Evolutionary conservation across 2,797 vertebrate species (phyloP), one percentile per base, ranked within the genome.

Genomic region (Knipowitschia caucasica): DNA sequence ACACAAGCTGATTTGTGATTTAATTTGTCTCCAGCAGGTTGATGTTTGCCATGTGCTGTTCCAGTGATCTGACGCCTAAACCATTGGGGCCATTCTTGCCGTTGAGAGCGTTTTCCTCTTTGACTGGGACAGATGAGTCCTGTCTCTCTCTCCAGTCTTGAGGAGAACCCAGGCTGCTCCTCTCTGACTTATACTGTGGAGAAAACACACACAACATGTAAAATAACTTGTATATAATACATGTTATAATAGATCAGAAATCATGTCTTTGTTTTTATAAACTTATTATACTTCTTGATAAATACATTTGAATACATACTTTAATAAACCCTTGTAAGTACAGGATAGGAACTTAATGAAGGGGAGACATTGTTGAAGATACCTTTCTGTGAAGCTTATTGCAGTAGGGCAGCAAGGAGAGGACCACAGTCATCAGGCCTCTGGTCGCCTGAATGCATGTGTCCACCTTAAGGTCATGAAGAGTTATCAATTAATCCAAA

Each of bases 1-100:
- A 25, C 31, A 55, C 14, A 63, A 53, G 52, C 44, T 14, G 5
- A 33, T 52, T 44, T 43, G 58, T 31, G 58, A 67, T 60, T 82
- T 89, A 91, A 83, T 94, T 93, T 85, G 89, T 94, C 75, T 95
- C 93, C 73, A 91, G 87, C 85, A 98, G 90, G 0, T 91, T 93
- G 68, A 94, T 89, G 47, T 82, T 88, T 61, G 90, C 81, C 80
- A 93, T 86, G 73, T 92, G 92, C 56, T 92, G 91, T 85, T 95
- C 93, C 81, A 92, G 78, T 69, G 91, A 89, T 67, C 89, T 92
- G 51, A 92, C 80, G 26, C 89, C 90, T 17, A 91, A 92, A 39
- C 88, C 84, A 18, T 92, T 93, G 78, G 77, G 88, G 65, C 12
- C 21, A 25, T 71, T 89, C 84, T 91, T 94, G 73, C 82, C 78